These are phyloP conservation scores for Pipa parva DNA, from an alignment of 2,113 vertebrate species.

Conservation along the genomic window DNA sequence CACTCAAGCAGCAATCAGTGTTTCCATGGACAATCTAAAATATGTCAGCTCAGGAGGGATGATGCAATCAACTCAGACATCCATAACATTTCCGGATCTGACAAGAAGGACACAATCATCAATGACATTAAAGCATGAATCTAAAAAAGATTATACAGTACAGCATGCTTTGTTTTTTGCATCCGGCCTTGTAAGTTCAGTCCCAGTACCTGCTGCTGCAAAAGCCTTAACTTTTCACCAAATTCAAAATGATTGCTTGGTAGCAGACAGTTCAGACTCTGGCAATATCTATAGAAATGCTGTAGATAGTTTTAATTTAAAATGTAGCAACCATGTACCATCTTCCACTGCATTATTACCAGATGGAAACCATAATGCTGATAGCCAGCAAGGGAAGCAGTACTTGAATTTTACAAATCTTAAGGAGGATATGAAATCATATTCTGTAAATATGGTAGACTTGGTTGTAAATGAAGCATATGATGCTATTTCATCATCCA, in stretches of 20 bases:
- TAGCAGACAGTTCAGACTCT: background rate
- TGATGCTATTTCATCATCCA: constrained; percentile 71
- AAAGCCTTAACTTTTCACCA: constrained; percentile 72
- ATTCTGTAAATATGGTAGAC: constrained; percentile 83
- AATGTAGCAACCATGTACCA: constrained; percentile 52
- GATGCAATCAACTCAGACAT: constrained; percentile 61
- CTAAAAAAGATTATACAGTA: constrained; percentile 71
- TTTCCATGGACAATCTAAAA: constrained; percentile 83
- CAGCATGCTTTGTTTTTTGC: constrained; percentile 87
- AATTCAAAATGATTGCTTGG: constrained; percentile 53
- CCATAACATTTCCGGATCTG: constrained; percentile 60
- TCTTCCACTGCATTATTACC: constrained; percentile 61
- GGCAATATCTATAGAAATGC: constrained; percentile 45
- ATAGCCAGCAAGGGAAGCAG: constrained; percentile 36
- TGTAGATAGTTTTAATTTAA: constrained; percentile 40
- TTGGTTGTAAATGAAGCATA: constrained; percentile 83
- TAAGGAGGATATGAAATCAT: constrained; percentile 60
- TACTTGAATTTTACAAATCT: constrained; percentile 39
- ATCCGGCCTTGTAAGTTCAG: constrained; percentile 86
- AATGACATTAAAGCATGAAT: constrained; percentile 51
- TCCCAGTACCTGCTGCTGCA: constrained; percentile 85
- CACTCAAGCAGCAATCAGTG: constrained; percentile 86
- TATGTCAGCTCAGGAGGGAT: constrained; percentile 72
- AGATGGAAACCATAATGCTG: constrained; percentile 48
- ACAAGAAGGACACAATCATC: constrained; percentile 46